Evolutionary conservation across 2,113 vertebrate species (phyloP).

Genomic region (Cnemophilus loriae): DNA sequence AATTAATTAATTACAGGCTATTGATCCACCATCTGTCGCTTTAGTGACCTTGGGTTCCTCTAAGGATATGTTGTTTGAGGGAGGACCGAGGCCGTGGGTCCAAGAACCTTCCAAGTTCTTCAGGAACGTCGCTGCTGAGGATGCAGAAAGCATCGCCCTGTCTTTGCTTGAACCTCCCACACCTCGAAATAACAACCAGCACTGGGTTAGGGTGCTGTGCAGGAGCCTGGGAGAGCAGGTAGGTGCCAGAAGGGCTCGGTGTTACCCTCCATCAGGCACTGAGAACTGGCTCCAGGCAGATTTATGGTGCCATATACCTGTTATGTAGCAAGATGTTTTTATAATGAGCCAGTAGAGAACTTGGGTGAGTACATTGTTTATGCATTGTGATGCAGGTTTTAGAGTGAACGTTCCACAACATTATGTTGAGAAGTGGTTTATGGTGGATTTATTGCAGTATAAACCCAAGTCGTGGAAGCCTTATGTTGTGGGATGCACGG

Average conservation of each 20-base stretch:
- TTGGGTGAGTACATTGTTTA: not conserved
- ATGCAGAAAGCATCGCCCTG: conserved; percentile 68
- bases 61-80: conserved; percentile 92
- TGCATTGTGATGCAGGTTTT: not conserved
- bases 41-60: conserved; percentile 93
- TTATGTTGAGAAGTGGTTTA: not conserved
- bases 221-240: conserved; percentile 89
- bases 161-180: conserved; percentile 68
- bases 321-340: not conserved
- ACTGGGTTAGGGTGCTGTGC: conserved; percentile 84
- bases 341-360: not conserved
- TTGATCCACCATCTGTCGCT: conserved; percentile 84
- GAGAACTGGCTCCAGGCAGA: not conserved
- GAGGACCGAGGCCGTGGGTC: conserved; percentile 90
- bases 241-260: not conserved
- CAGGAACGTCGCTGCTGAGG: conserved; percentile 78
- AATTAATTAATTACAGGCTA: conserved; percentile 65
- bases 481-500: not conserved
- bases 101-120: conserved; percentile 94
- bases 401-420: not conserved
- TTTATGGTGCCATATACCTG: not conserved
- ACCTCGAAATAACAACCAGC: conserved; percentile 79
- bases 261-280: not conserved
- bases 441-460: not conserved
- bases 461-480: not conserved